phyloP scores from a whole-genome alignment of 2,888 invertebrate species.

The Drosophila flavopinicola region DNA sequence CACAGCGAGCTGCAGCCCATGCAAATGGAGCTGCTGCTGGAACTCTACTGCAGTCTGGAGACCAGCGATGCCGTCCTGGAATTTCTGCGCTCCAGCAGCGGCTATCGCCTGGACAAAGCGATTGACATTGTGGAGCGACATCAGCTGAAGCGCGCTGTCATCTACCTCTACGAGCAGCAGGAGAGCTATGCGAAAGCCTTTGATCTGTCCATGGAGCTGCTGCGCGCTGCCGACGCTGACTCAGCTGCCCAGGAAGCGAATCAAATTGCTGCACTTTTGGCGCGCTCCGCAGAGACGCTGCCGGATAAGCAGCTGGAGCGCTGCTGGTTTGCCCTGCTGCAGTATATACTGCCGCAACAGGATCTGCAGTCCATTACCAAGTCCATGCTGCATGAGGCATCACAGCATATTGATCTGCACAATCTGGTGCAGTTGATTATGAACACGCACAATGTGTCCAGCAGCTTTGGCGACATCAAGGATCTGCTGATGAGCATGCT shows the following conservation, averaged over 20 bases:
- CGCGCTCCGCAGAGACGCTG: constrained; percentile 85
- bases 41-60: constrained; percentile 87
- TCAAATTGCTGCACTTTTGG: constrained; percentile 54
- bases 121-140: constrained; percentile 87
- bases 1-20: constrained; percentile 81
- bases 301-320: constrained; percentile 84
- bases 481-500: constrained; percentile 88
- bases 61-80: constrained; percentile 85
- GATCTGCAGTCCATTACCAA: constrained; percentile 84
- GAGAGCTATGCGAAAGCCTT: constrained; percentile 90
- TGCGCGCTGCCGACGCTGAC: constrained; percentile 67
- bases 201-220: constrained; percentile 86
- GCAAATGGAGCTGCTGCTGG: constrained; percentile 87
- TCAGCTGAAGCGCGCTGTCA: constrained; percentile 88
- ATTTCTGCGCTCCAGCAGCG: constrained; percentile 85
- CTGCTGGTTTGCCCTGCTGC: constrained; percentile 85
- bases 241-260: constrained; percentile 60
- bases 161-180: constrained; percentile 90
- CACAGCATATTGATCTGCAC: constrained; percentile 86
- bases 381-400: constrained; percentile 86
- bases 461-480: constrained; percentile 87
- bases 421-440: constrained; percentile 87
- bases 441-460: constrained; percentile 84
- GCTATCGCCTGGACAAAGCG: constrained; percentile 88
- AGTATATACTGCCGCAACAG: constrained; percentile 83